Conservation (phyloP, 2,888 invertebrate species). For the Eristalinus sepulchralis region DNA sequence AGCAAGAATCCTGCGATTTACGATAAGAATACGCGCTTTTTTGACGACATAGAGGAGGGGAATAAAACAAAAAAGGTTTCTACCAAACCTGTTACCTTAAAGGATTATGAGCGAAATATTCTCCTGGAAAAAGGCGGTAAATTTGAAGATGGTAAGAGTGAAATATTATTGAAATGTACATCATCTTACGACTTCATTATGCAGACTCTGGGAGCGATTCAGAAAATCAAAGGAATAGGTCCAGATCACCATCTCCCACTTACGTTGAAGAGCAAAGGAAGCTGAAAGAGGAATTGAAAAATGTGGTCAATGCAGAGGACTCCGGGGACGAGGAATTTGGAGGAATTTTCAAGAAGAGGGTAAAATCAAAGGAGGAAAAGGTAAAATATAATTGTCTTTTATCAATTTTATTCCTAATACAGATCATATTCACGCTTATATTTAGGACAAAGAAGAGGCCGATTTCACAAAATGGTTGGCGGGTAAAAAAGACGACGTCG, state of each 20-base stretch:
- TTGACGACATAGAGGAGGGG: constrained; percentile 81
- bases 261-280: constrained; percentile 86
- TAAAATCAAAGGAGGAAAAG: constrained; percentile 82
- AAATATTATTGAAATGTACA: constrained; percentile 5
- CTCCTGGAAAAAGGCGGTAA: constrained; percentile 86
- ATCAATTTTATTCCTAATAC: no score
- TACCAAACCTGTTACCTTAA: constrained; percentile 84
- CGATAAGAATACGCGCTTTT: constrained; percentile 88
- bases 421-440: no score
- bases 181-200: neutral
- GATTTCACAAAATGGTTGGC: constrained; percentile 91
- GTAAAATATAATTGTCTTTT: constrained; percentile 74
- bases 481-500: constrained; percentile 86
- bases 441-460: constrained; percentile 81
- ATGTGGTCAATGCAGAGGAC: constrained; percentile 80
- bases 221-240: constrained; percentile 69
- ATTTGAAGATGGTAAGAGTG: constrained; percentile 79
- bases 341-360: constrained; percentile 82
- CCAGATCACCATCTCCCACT: constrained; percentile 80
- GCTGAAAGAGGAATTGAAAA: constrained; percentile 85
- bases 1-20: constrained; percentile 95
- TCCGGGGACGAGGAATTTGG: constrained; percentile 83
- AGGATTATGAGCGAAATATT: constrained; percentile 90
- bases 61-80: constrained; percentile 76
- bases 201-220: constrained; percentile 73